Evolutionary conservation across 2,888 invertebrate genomes (phyloP).

Genomic region (Xestia rhomboidea): DNA sequence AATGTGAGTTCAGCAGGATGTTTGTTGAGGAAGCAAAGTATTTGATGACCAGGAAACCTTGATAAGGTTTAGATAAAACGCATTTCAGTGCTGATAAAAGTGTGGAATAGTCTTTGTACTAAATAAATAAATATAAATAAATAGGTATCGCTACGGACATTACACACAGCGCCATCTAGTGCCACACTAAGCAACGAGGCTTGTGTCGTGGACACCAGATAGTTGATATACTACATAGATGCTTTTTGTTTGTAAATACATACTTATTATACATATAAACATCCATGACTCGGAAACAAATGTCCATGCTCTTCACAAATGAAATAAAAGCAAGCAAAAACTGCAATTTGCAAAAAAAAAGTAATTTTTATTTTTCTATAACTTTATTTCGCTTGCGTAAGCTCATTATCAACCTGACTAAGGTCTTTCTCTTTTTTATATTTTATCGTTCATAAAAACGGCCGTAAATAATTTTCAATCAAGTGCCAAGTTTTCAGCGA

Average conservation of each 20-base stretch:
- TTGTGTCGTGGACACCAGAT: too few species aligned
- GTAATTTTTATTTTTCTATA: background rate
- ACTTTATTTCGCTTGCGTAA: slow-evolving; percentile 2
- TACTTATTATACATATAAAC: too few species aligned
- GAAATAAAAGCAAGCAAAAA: background rate
- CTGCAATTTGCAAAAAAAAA: slow-evolving; percentile 1
- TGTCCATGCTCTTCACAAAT: too few species aligned
- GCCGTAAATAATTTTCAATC: slow-evolving; percentile 53
- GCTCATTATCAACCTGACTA: slow-evolving; percentile 25
- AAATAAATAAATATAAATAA: too few species aligned
- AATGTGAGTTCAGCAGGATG: background rate
- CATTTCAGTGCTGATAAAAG: background rate
- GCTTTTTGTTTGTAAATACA: too few species aligned
- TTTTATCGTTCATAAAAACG: slow-evolving; percentile 46
- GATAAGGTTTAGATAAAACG: background rate
- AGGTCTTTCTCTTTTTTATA: slow-evolving; percentile 20
- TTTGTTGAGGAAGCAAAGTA: slow-evolving; percentile 14
- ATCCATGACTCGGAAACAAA: too few species aligned
- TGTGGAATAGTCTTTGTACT: too few species aligned
- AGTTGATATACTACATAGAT: too few species aligned
- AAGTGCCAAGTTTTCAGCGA: slow-evolving; percentile 27
- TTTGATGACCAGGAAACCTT: background rate
- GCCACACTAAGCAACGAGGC: too few species aligned
- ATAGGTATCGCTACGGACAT: too few species aligned
- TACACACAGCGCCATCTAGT: too few species aligned